Base-by-base conservation (phyloP, 2,888 invertebrate species). In the Ceramica pisi region DNA sequence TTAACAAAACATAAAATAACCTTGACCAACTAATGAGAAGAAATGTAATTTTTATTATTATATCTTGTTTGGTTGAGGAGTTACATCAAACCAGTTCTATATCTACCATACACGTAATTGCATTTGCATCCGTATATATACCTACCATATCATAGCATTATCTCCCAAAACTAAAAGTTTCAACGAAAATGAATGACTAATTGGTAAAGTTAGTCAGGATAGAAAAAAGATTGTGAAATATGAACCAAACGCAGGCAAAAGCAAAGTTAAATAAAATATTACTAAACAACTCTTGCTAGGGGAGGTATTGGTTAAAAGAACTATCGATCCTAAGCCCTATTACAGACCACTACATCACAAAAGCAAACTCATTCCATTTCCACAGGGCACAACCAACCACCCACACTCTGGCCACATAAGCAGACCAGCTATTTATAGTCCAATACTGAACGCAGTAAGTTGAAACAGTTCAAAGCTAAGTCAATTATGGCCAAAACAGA, bases 391-490 rank as follows among this genome's bases (percentile, higher is more conserved):
- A 87, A 87, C 86, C 88, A 82, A 79, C 86, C 86, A 88, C 80
- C 65, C 68, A 77, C 84, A 41, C 12, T 35, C 50, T 35, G 50
- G 44, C 59, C 23, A 82, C 76, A 38, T 80, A 84, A 84, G 74
- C 78, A 84, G 86, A 87, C 84, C 80, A 76, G 81, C 88, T 90
- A 91, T 92, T 91, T 91, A 91, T 89, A 81, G 86, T 77, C 82
- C 69, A 81, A 84, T 83, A 71, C 74, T 68, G 73, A 77, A 65
- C 78, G 61, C 55, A 62, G 65, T 72, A 75, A 73, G 44, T 59
- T 55, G 46, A 38, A 64, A 81, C 56, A 61, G 56, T 48, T 35
- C 71, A 67, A 51, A 81, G 55, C 44, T 53, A 62, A 74, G 50
- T 64, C 67, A 71, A 53, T 67, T 57, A 53, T 53, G 48, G 35